A percentile compares a stretch with the other conserved stretches of the same genome.
These are phyloP conservation scores for Melanostoma scalare DNA, from an alignment of 2,888 invertebrate genomes.

Conservation along the genomic window DNA sequence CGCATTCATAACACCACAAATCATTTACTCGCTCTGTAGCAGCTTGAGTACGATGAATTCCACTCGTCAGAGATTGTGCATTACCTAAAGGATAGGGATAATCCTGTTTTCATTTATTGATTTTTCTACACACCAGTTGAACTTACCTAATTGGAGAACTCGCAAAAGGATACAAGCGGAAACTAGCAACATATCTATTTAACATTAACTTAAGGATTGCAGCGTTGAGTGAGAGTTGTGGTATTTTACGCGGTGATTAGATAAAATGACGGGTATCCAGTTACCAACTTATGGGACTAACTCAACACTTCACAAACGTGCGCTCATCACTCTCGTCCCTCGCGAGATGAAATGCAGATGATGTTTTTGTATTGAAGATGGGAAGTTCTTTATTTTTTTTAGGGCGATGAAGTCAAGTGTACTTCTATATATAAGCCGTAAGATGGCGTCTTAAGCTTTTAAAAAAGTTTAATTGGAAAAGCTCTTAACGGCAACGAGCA, in stretches of 20 bases:
- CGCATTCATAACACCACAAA: conserved; percentile 91
- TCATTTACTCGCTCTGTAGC: conserved; percentile 90
- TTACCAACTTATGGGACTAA: no score
- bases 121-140: conserved; percentile 57
- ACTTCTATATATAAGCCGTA: no score
- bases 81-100: conserved; percentile 28
- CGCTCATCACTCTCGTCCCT: no score
- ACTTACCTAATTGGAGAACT: conserved; percentile 59
- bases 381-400: no score
- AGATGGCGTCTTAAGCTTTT: no score
- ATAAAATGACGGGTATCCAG: background rate
- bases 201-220: conserved; percentile 51
- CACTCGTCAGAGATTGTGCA: conserved; percentile 82
- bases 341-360: no score
- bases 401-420: no score
- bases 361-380: no score
- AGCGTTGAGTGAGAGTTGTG: background rate
- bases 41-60: conserved; percentile 90
- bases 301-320: no score
- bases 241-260: background rate
- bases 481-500: no score
- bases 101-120: conserved; percentile 44
- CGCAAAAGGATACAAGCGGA: conserved; percentile 52
- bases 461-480: no score
- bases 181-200: conserved; percentile 55